Base-by-base conservation (phyloP, 2,797 vertebrate genomes). In the Sardinella longiceps region DNA sequence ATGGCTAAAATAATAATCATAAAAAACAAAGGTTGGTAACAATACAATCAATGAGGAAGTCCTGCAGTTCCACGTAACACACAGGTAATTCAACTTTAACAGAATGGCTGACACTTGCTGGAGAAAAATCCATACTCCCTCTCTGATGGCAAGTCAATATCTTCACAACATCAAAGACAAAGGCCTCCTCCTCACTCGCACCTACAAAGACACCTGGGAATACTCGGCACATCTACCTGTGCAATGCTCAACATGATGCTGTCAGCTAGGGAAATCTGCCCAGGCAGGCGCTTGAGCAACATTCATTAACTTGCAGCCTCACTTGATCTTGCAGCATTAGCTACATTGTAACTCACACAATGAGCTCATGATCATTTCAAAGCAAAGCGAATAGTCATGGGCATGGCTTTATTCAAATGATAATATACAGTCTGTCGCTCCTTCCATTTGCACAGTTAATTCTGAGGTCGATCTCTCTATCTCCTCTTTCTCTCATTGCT, bases 101-200 rank as follows among this genome's bases (percentile, higher is more conserved):
- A 84, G 82, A 85, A 89, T 84, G 60, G 18, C 86, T 90, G 83
- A 89, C 84, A 85, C 39, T 18, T 84, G 82, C 85, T 66, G 45
- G 80, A 80, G 80, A 85, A 80, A 81, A 86, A 86, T 86, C 28
- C 50, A 63, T 84, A 70, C 14, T 18, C 63, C 28, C 74, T 87
- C 80, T 43, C 33, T 86, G 70, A 86, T 81, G 80, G 80, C 53
- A 83, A 85, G 85, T 63, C 53, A 83, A 85, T 80, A 88, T 82
- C 81, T 58, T 30, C 50, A 85, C 82, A 86, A 88, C 89, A 90
- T 91, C 87, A 88, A 87, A 89, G 63, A 83, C 83, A 84, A 82
- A 89, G 87, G 89, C 81, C 63, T 86, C 84, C 81, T n/a, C 77
- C 82, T 51, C 60, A 84, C 63, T 37, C 63, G 3, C 63, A 70